Conservation (phyloP, 2,888 invertebrate genomes). For the Pachymerium ferrugineum region DNA sequence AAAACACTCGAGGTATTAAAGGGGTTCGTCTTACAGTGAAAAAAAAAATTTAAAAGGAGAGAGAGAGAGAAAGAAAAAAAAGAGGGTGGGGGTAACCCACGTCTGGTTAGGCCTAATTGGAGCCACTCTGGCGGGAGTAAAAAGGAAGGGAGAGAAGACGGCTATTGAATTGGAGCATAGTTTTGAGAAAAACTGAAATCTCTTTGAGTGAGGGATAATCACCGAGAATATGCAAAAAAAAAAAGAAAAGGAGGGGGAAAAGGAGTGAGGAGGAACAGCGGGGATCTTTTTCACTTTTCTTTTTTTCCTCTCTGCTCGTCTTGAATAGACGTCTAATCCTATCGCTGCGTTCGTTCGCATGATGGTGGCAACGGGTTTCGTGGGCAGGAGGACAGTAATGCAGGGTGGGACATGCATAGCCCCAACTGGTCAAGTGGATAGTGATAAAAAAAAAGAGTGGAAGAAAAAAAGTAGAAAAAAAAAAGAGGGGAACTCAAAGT, state of each 20-base stretch:
- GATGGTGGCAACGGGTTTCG: slow-evolving; percentile 8
- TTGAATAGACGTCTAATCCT: slow-evolving; percentile 13
- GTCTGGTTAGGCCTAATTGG: not conserved
- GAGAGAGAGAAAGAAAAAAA: too few relatives aligned
- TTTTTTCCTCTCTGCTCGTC: not conserved
- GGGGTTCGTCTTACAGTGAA: not conserved
- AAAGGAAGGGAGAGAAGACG: not conserved
- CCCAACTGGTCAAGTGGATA: slow-evolving; percentile 13
- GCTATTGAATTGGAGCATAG: not conserved
- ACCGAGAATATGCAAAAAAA: not conserved
- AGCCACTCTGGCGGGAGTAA: not conserved
- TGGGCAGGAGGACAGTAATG: not conserved
- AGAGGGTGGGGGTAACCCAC: too few relatives aligned
- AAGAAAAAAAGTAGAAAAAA: not conserved
- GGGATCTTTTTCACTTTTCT: not conserved
- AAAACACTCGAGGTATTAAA: not conserved
- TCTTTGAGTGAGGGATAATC: not conserved
- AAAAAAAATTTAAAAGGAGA: not conserved
- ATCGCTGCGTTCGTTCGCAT: slow-evolving; percentile 8
- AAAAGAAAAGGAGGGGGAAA: not conserved
- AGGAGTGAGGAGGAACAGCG: slow-evolving; percentile 13
- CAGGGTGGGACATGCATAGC: not conserved
- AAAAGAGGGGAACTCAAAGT: not conserved
- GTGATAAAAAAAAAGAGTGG: too few relatives aligned
- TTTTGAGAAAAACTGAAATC: not conserved